Base-by-base conservation (phyloP, 92 coral and sea anemone species). In the Zoanthus solanderi region DNA sequence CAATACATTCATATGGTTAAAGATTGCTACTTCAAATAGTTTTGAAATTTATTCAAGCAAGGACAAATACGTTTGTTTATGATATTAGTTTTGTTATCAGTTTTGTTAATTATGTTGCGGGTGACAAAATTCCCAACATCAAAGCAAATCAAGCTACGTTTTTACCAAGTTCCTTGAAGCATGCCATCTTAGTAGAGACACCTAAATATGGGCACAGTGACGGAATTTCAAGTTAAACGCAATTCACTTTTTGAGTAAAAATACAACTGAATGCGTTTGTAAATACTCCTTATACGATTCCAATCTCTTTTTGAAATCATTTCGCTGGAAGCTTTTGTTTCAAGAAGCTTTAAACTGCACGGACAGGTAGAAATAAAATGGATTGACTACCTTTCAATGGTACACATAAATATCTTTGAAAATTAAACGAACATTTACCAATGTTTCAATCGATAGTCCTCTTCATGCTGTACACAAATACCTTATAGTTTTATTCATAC, bases 81-180 rank as follows among this genome's bases (percentile, higher is more conserved):
- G 31, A 17, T 66, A 66, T 65, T 23, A 65, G 77, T 42, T 72
- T 15, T 72, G 77, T 72, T 72, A 72, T 44, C 52, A 44, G 77
- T 72, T 72, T 72, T 72, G 54, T 72, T 69, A 69, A 6, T 18
- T 32, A 28, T 69, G 74, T 31, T 69, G 45, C 45, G 74, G 74
- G 74, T 29, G 42, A 69, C 46, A 69, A 69, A 69, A 69, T 69
- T 69, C 46, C 42, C 74, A 31, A 18, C 5, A 29, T 69, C 44
- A 69, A 31, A 10, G 23, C 74, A 69, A 69, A 69, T 69, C 42
- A 29, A 69, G 74, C 74, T 69, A 69, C 23, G 74, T 30, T 69
- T 34, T 69, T 72, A 72, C 77, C 54, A 72, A 18, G 77, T 45
- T 47, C 29, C 30, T 37, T 37, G 77, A 72, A 72, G 77, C 77